Evolutionary conservation across 2,888 invertebrate species (phyloP).

Genomic region (Pristionchus exspectatus): DNA sequence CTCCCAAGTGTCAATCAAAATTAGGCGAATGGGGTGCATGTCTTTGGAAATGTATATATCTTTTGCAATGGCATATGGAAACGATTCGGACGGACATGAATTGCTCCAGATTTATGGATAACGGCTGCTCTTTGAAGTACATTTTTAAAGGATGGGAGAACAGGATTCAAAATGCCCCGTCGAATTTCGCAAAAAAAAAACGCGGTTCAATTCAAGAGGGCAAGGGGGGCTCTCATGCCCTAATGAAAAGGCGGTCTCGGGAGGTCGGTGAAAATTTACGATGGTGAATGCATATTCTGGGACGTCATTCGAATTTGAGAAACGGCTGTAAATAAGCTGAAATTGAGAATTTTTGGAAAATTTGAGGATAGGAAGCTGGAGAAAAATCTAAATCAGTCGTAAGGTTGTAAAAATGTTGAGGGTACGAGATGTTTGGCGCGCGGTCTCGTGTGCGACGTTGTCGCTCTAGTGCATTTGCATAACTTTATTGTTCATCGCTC

Average conservation of each 20-base stretch:
- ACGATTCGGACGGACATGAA: background rate
- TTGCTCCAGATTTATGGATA: slow-evolving; percentile 27
- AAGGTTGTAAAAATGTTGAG: background rate
- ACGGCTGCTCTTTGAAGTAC: background rate
- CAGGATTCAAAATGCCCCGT: no score
- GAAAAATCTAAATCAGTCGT: background rate
- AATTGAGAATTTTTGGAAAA: no score
- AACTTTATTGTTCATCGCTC: background rate
- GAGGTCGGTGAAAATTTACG: background rate
- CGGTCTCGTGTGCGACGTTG: background rate
- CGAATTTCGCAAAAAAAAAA: background rate
- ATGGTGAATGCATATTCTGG: no score
- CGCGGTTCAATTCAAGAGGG: background rate
- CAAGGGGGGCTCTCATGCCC: background rate
- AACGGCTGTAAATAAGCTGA: no score
- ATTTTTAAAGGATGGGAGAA: background rate
- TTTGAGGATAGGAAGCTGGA: no score
- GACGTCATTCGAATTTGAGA: no score
- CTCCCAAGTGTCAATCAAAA: background rate
- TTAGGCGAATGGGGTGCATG: background rate
- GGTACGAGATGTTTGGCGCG: background rate
- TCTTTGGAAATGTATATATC: background rate
- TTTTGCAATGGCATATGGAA: background rate
- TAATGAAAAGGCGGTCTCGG: slow-evolving; percentile 2
- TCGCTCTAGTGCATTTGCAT: slow-evolving; percentile 8